Percentiles rank a stretch among this genome's conserved stretches.
phyloP scores from a whole-genome alignment of 2,113 vertebrate genomes.

The Gorsachius goisagi region DNA sequence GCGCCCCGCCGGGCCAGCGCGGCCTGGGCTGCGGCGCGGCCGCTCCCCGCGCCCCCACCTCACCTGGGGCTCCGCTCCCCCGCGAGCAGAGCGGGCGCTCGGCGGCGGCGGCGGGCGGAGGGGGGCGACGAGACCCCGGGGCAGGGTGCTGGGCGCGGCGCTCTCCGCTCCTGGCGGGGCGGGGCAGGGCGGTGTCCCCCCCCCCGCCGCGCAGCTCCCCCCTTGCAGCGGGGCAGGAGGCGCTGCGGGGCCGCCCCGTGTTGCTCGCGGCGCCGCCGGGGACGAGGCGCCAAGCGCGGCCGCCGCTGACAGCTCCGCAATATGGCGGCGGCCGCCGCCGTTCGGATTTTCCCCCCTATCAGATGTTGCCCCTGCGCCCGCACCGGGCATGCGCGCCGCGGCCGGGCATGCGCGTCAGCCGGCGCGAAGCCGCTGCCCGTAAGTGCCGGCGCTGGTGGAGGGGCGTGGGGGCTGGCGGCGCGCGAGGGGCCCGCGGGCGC shows the following conservation, averaged over 20 bases:
- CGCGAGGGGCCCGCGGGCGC: too few species aligned
- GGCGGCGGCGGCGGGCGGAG: background rate
- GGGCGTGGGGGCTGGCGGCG: background rate
- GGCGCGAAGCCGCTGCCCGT: background rate
- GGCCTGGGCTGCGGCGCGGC: background rate
- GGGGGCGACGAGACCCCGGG: background rate
- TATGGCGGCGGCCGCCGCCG: constrained; percentile 63
- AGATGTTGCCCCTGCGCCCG: background rate
- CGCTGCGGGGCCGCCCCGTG: background rate
- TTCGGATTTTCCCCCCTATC: background rate
- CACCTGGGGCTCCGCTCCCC: constrained; percentile 18
- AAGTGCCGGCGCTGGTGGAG: background rate
- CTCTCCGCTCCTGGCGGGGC: background rate
- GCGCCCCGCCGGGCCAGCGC: background rate
- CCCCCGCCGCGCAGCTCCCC: background rate
- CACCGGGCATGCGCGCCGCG: background rate
- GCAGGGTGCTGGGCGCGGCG: background rate
- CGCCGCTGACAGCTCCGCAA: constrained; percentile 71
- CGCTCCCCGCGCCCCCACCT: background rate
- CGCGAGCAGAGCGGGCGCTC: background rate
- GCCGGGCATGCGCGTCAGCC: background rate
- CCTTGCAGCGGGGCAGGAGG: background rate
- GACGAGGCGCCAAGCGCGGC: background rate
- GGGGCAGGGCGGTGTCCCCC: background rate
- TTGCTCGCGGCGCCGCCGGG: background rate